Conservation (phyloP, 2,113 vertebrate genomes). For the Ailurus styani region DNA sequence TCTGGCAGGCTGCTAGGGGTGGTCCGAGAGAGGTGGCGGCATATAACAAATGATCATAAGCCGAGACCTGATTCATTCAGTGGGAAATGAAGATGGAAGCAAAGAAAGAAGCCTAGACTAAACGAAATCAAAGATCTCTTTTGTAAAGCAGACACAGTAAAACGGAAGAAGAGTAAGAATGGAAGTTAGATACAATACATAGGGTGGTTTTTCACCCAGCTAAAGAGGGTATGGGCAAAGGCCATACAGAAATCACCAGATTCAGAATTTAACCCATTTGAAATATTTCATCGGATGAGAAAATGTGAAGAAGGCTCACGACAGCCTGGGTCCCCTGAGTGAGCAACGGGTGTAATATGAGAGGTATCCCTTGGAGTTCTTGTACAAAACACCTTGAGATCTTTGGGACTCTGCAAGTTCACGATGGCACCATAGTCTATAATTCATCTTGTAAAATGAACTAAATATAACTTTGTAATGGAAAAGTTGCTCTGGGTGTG, state of each 20-base stretch:
- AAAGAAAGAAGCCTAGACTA: background rate
- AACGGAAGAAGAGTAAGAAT: background rate
- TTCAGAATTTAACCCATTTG: background rate
- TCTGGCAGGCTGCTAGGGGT: background rate
- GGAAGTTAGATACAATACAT: background rate
- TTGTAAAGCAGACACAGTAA: background rate
- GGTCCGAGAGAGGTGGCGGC: background rate
- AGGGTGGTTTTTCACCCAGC: background rate
- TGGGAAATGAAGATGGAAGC: background rate
- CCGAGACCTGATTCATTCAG: background rate
- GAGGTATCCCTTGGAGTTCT: background rate
- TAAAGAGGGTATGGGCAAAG: background rate
- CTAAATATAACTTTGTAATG: background rate
- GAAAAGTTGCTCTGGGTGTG: background rate
- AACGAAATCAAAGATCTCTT: background rate
- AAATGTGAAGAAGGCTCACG: background rate
- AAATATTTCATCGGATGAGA: background rate
- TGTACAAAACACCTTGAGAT: background rate
- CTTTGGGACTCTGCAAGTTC: background rate
- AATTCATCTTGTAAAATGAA: background rate
- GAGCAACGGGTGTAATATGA: background rate
- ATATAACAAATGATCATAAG: slow-evolving; percentile 26
- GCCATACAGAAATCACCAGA: background rate
- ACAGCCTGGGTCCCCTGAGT: background rate
- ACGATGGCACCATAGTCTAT: background rate